Base-by-base conservation (phyloP, 1,140 invertebrate genomes). In the Tetramorium parvispinum region DNA sequence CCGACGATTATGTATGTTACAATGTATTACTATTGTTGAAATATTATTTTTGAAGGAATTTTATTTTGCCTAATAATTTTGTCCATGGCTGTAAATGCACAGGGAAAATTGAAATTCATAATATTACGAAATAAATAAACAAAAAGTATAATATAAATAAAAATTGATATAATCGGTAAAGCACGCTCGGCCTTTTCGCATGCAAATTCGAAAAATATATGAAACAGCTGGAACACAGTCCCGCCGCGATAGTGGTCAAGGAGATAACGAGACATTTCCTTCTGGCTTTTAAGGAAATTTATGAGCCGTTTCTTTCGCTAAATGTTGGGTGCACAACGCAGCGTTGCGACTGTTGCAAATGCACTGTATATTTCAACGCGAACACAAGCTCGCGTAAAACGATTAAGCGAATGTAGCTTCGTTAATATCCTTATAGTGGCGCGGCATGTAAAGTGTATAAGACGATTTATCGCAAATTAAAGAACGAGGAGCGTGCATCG, bases 381-480 rank as follows among this genome's bases (percentile, higher is more conserved):
- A 21, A n/a, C 43, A 7, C 51, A 68, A 79, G 63, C 61, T 53
- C 46, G 46, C 61, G 13, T 68, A 79, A 79, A 57, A 63, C 77
- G 77, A 79, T 79, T 79, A 79, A 37, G 68, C 57, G 27, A 49
- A 49, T 63, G 40, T 65, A 59, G 76, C 59, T 65, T 63, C 18
- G 76, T 78, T 78, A 78, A 78, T 78, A 49, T 65, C 57, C 57
- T 78, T 78, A 78, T 65, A 78, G 46, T 24, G 32, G 16, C 27
- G 16, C 4, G 21, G 13, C n/a, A 53, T 79, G 68, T 68, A 79
- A 79, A 68, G n/a, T 79, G 61, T 8, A 53, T 53, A 32, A 46
- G 13, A 79, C 11, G 46, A 79, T 79, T 53, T 79, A 55, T 65
- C 11, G 18, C 57, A 61, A 78, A 78, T 79, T 68, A 68, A 68